A percentile compares a stretch with the other conserved stretches of the same genome.
These are phyloP conservation scores for Agelaius tricolor DNA, from an alignment of 2,113 vertebrate species.

Conservation along the genomic window DNA sequence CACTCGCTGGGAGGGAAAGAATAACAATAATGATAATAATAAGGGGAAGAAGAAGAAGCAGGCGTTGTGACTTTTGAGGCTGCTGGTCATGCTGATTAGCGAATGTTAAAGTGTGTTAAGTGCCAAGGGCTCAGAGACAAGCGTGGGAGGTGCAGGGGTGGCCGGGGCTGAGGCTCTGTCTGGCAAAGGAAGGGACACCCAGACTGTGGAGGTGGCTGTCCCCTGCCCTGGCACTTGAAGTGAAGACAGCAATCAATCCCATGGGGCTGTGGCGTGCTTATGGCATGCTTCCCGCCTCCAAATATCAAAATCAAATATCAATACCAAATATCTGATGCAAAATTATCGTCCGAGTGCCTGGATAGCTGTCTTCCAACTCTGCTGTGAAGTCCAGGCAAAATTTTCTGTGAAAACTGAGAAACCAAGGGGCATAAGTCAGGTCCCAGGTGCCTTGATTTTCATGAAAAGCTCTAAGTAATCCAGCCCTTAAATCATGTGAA, in stretches of 20 bases:
- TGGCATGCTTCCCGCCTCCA: neutral
- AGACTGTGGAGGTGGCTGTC: neutral
- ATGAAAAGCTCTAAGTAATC: neutral
- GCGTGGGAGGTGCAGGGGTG: neutral
- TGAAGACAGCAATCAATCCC: neutral
- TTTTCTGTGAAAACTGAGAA: neutral
- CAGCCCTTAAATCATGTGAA: neutral
- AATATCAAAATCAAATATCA: too few species aligned
- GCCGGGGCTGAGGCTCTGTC: neutral
- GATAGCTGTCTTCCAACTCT: neutral
- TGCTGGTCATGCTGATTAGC: conserved; percentile 22
- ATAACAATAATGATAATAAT: neutral
- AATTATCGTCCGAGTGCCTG: neutral
- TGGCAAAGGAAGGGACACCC: neutral
- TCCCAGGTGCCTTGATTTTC: neutral
- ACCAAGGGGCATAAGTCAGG: neutral
- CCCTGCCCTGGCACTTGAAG: neutral
- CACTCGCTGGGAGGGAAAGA: neutral
- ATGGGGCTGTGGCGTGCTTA: neutral
- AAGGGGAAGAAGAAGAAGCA: neutral
- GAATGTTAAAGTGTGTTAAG: neutral
- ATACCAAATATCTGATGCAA: neutral
- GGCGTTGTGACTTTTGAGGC: neutral
- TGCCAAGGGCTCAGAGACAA: neutral
- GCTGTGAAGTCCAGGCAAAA: neutral